Base-by-base conservation (phyloP, 2,888 invertebrate genomes). In the Temnothorax rugatulus region DNA sequence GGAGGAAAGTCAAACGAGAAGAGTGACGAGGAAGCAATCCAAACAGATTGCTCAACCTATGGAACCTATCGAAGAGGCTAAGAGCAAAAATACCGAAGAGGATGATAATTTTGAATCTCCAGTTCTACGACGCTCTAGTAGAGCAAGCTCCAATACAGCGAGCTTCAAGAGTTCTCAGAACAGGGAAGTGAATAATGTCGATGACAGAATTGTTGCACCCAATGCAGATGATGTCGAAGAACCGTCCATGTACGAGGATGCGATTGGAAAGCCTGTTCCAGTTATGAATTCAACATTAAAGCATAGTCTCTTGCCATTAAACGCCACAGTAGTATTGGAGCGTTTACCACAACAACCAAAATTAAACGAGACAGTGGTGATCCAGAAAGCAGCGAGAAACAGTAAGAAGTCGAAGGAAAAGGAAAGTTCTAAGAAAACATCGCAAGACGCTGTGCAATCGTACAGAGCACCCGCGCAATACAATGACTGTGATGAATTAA, bases 281-380 rank as follows among this genome's bases (percentile, higher is more conserved):
- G 90, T 93, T 18, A 92, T 94, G 92, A 94, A 93, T 86, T 94
- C 95, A 4, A 95, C 95, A 3, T 92, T 94, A 92, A 94, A 93
- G 79, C 84, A 91, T 2, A 93, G 92, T 82, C 77, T 87, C 11
- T 54, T 84, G 84, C 88, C 91, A 69, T 91, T 94, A 89, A 93
- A 93, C 47, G 92, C 88, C 1, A 92, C 92, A 0, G 94, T 95
- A 8, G 84, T 94, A 4, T 69, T 95, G 3, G 94, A 94, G 64
- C 89, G 88, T 8, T 47, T 94, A 5, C 59, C 86, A 0, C 41
- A 59, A 5, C 82, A 84, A 29, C 57, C 47, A 15, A 83, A 79
- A 64, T 81, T 90, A 29, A 91, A 94, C 59, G 92, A 93, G 76
- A 94, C 94, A 1, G 89, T 94, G 1, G 91, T 92, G 8, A 61